Evolutionary conservation across 1,140 invertebrate genomes (phyloP).

Genomic region (Brachionus sp.): DNA sequence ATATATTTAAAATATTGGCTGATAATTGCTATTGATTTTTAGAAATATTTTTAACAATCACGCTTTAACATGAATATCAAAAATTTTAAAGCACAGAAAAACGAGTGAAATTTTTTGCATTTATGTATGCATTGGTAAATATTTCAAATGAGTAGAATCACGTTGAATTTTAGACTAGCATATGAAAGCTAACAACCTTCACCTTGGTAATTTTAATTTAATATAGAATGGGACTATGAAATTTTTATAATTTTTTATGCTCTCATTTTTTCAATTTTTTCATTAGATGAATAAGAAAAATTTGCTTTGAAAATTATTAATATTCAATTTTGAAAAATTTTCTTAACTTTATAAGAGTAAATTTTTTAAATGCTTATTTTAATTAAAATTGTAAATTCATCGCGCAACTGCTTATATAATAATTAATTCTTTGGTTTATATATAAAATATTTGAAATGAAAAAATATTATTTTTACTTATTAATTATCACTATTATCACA

Average conservation of each 20-base stretch:
- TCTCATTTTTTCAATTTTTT: not conserved
- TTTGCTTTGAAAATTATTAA: not conserved
- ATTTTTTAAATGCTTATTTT: too few species aligned
- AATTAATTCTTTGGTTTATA: too few species aligned
- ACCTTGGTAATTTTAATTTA: not conserved
- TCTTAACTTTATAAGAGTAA: not conserved
- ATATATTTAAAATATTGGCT: not conserved
- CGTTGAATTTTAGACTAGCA: constrained; percentile 26
- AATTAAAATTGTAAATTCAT: too few species aligned
- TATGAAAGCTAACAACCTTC: constrained; percentile 38
- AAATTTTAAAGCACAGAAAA: not conserved
- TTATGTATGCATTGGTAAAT: constrained; percentile 23
- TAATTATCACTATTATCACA: too few species aligned
- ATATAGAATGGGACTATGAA: constrained; percentile 1
- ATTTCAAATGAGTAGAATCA: constrained; percentile 15
- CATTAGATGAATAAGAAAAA: not conserved
- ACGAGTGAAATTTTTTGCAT: constrained; percentile 10
- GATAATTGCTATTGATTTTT: not conserved
- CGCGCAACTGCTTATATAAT: too few species aligned
- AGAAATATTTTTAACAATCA: not conserved
- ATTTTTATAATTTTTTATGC: not conserved
- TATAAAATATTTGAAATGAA: too few species aligned
- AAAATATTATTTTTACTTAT: too few species aligned
- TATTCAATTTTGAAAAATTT: not conserved
- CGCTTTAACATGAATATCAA: constrained; percentile 7